Evolutionary conservation across 2,888 invertebrate species (phyloP).

Genomic region (Oegoconia quadripuncta): DNA sequence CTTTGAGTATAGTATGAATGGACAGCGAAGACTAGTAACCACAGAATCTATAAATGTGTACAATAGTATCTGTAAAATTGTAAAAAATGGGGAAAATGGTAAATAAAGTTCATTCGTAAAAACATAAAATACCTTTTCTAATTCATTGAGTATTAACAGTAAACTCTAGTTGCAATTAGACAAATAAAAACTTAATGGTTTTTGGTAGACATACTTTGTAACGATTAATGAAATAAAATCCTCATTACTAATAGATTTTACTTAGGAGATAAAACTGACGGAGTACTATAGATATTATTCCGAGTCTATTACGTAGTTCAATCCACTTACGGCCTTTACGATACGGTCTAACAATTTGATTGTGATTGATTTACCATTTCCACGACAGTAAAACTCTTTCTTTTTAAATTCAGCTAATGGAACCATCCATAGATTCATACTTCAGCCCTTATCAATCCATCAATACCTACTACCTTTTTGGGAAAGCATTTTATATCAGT

Average conservation of each 20-base stretch:
- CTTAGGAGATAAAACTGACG: neutral
- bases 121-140: too few species aligned
- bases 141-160: too few species aligned
- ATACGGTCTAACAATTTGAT: constrained; percentile 41
- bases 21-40: too few species aligned
- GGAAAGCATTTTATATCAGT: too few species aligned
- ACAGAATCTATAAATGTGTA: too few species aligned
- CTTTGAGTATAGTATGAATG: too few species aligned
- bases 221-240: constrained; percentile 15
- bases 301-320: constrained; percentile 35
- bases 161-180: too few species aligned
- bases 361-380: constrained; percentile 63
- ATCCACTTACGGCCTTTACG: constrained; percentile 32
- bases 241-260: neutral
- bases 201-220: neutral
- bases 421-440: constrained; percentile 9
- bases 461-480: too few species aligned
- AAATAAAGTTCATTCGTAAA: too few species aligned
- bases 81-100: too few species aligned
- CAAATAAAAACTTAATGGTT: too few species aligned
- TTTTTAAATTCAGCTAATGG: constrained; percentile 41
- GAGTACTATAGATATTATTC: constrained; percentile 7
- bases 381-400: constrained; percentile 34
- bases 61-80: too few species aligned
- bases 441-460: neutral